Evolutionary conservation across 2,888 invertebrate species (phyloP).

Genomic region (Synanthedon myopaeformis): DNA sequence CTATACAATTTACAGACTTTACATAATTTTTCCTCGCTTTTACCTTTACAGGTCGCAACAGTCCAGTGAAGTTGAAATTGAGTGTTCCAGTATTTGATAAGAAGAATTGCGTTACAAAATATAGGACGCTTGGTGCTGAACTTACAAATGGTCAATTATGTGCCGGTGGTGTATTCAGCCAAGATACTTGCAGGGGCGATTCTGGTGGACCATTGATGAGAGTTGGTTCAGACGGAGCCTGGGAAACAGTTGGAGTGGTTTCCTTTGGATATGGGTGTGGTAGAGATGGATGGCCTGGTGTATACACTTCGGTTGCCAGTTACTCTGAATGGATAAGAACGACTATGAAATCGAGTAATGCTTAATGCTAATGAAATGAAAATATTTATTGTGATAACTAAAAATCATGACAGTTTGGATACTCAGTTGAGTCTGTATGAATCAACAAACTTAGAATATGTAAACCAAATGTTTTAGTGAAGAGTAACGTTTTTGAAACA

Average conservation of each 20-base stretch:
- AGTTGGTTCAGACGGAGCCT: conserved; percentile 52
- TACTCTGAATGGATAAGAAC: conserved; percentile 74
- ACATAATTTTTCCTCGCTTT: conserved; percentile 7
- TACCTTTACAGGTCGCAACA: conserved; percentile 41
- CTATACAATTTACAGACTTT: background rate
- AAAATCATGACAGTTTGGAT: no score
- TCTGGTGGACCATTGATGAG: conserved; percentile 84
- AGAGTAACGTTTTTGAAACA: no score
- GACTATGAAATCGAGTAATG: conserved; percentile 35
- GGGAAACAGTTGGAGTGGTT: conserved; percentile 74
- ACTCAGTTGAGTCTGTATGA: no score
- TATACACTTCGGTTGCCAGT: conserved; percentile 73
- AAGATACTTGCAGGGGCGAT: conserved; percentile 81
- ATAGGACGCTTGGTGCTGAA: conserved; percentile 52
- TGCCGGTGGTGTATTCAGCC: conserved; percentile 75
- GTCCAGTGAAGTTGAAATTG: conserved; percentile 75
- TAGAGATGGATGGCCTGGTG: conserved; percentile 74
- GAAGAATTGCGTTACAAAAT: conserved; percentile 63
- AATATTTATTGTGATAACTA: no score
- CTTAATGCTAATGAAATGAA: conserved; percentile 10
- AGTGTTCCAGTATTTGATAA: conserved; percentile 68
- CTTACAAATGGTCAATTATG: conserved; percentile 73
- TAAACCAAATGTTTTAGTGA: no score
- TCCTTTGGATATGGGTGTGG: conserved; percentile 78
- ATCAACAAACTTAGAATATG: no score